Evolutionary conservation across 2,888 invertebrate genomes (phyloP).

Genomic region (Pheosia tremula): DNA sequence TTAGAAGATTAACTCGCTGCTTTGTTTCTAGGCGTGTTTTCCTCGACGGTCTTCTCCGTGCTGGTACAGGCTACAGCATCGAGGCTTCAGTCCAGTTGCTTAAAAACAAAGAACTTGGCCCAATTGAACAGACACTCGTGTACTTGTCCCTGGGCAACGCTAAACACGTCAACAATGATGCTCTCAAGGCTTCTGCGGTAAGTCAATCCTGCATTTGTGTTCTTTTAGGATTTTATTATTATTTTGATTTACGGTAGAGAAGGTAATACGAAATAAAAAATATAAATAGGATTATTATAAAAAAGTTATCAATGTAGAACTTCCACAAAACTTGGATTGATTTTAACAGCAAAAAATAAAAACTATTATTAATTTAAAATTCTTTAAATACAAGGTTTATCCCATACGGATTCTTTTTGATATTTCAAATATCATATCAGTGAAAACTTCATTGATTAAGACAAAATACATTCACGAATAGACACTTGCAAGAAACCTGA

Average conservation of each 20-base stretch:
- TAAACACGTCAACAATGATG: constrained; percentile 86
- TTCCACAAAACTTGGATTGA: too few relatives aligned
- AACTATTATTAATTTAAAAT: too few relatives aligned
- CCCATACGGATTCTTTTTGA: neutral
- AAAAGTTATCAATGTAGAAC: too few relatives aligned
- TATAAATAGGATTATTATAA: neutral
- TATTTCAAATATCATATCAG: neutral
- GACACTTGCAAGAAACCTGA: neutral
- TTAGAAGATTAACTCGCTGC: too few relatives aligned
- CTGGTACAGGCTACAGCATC: constrained; percentile 91
- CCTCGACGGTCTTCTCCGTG: constrained; percentile 91
- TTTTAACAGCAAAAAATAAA: too few relatives aligned
- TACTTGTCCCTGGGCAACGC: constrained; percentile 88
- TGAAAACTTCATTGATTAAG: neutral
- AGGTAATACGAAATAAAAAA: too few relatives aligned
- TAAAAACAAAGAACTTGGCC: constrained; percentile 85
- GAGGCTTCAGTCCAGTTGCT: constrained; percentile 88
- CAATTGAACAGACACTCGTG: constrained; percentile 85
- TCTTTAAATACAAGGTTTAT: neutral
- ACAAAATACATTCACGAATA: neutral
- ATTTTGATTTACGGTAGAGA: too few relatives aligned
- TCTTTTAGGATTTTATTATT: too few relatives aligned
- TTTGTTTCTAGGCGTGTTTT: constrained; percentile 86
- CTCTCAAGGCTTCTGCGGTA: constrained; percentile 85
- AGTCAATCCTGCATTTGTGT: constrained; percentile 48